Evolutionary conservation across 1,140 invertebrate genomes (phyloP), one percentile per base, ranked within the genome.

Genomic region (Drosophila bifasciata): DNA sequence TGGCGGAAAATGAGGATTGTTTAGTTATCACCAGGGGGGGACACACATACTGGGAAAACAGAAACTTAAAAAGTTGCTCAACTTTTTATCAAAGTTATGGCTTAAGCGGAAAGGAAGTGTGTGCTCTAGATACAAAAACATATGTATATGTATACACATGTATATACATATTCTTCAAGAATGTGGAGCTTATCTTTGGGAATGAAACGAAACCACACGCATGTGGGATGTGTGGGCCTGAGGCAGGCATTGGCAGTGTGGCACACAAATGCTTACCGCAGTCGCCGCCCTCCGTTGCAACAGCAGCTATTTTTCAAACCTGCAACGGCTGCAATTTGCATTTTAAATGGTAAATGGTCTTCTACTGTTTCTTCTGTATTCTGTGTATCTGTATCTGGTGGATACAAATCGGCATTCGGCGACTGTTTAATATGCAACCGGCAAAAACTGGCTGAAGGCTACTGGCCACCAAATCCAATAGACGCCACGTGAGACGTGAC

Each of bases 381-480:
- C 41, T 53, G 53, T 23, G 41, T 50, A 52, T 66, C 41, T 32
- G 67, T 60, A 62, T 59, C 52, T 44, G 36, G 25, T 56, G 51
- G 44, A 62, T 62, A 44, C 58, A 43, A 17, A 67, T 51, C 39
- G 43, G 56, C 36, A 32, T 44, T 28, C 19, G 43, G 40, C 55
- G 43, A 45, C 61, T 86, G 25, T 32, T 81, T 85, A 78, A 74
- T 81, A 85, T 85, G 77, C 81, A 66, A 50, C 50, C 68, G 49
- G 61, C 81, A 46, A 40, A 77, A 77, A 50, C 63, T 78, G 73
- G 76, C 80, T 85, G 81, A 86, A 85, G 81, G 73, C 80, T 86
- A 86, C 81, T 80, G 72, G 73, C 80, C 80, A 86, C 81, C 77
- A 67, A 66, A 86, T 74, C 80, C 76, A 51, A 86, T 80, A 72